Conservation (phyloP, 1,140 invertebrate species). For the Achroia grisella region DNA sequence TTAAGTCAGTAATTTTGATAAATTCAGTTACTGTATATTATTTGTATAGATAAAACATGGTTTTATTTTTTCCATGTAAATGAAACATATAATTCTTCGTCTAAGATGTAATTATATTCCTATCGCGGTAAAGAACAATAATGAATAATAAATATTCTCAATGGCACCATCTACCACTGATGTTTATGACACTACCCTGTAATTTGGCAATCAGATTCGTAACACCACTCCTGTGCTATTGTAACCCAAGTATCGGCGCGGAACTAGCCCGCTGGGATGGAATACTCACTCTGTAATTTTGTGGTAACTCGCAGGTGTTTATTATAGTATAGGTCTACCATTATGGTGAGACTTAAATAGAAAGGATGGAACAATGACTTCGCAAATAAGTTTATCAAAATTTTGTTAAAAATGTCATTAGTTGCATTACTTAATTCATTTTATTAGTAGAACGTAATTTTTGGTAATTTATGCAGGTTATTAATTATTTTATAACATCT, state of each 20-base stretch:
- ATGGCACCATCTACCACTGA: conserved; percentile 23
- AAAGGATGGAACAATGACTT: not conserved
- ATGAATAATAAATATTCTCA: conserved; percentile 30
- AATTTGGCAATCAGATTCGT: conserved; percentile 59
- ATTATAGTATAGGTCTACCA: conserved; percentile 25
- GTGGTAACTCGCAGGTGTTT: conserved; percentile 58
- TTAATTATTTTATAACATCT: not conserved
- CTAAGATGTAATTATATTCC: conserved; percentile 17
- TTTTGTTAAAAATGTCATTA: not conserved
- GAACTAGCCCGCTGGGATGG: conserved; percentile 42
- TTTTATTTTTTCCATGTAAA: conserved; percentile 3
- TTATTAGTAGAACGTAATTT: not conserved
- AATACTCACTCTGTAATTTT: conserved; percentile 49
- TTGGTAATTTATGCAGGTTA: not conserved
- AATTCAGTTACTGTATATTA: too few species aligned
- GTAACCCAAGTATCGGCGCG: conserved; percentile 17
- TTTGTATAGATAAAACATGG: too few species aligned
- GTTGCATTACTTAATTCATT: not conserved
- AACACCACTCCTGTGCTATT: conserved; percentile 35
- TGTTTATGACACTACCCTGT: conserved; percentile 56
- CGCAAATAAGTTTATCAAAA: conserved; percentile 13
- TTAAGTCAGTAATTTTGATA: too few species aligned
- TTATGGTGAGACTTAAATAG: conserved; percentile 3
- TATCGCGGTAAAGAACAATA: conserved; percentile 29
- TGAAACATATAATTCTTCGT: conserved; percentile 1